phyloP scores from a whole-genome alignment of 2,113 vertebrate genomes.

The Pristiophorus japonicus region DNA sequence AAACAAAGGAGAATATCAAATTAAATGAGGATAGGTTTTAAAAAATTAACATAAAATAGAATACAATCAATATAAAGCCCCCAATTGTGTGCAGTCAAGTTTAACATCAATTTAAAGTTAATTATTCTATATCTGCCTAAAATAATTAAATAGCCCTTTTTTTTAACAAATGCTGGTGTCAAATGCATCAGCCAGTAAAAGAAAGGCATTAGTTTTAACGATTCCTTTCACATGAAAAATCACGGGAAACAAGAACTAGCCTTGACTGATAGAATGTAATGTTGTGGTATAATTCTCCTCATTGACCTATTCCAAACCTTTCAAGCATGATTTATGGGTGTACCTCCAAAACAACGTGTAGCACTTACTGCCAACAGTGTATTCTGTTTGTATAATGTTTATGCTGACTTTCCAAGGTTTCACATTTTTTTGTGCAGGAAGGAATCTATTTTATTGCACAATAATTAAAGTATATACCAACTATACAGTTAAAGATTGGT shows the following conservation, averaged over 20 bases:
- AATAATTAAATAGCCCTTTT: neutral
- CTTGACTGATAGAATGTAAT: conserved; percentile 26
- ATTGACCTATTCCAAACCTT: conserved; percentile 21
- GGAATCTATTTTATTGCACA: neutral
- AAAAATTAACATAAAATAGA: neutral
- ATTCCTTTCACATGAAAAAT: neutral
- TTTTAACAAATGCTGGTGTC: neutral
- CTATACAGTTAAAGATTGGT: neutral
- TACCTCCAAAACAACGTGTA: conserved; percentile 10
- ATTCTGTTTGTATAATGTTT: neutral
- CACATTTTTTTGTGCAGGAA: neutral
- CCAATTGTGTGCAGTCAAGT: neutral
- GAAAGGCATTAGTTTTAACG: conserved; percentile 8
- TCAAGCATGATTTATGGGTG: conserved; percentile 24
- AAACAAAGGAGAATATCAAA: neutral
- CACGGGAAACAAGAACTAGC: neutral
- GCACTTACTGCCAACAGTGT: neutral
- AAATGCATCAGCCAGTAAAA: neutral
- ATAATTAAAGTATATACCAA: neutral
- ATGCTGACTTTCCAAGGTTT: neutral
- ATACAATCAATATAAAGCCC: neutral
- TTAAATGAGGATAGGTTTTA: neutral
- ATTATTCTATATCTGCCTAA: neutral
- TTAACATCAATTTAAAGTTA: conserved; percentile 16
- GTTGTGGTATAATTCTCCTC: conserved; percentile 17